phyloP scores from a whole-genome alignment of 2,113 vertebrate genomes.

The Anoura caudifer region DNA sequence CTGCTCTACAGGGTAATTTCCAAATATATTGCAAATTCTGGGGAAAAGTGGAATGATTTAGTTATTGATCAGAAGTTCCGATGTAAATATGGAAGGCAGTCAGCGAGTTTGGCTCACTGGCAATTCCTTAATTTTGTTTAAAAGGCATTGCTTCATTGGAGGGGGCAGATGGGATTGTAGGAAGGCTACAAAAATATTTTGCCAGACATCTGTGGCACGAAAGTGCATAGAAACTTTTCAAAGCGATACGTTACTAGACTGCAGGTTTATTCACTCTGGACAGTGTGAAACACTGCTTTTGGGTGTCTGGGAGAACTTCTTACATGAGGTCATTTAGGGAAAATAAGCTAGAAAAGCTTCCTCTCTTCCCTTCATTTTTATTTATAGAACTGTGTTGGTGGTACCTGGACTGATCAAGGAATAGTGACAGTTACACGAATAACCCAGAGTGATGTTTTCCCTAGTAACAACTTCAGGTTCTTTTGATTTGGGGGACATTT shows the following conservation, averaged over 20 bases:
- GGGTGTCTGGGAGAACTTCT: not conserved
- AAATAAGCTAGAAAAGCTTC: not conserved
- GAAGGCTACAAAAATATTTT: not conserved
- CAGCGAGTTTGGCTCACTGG: not conserved
- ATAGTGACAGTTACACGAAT: not conserved
- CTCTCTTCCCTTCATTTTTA: not conserved
- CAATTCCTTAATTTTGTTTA: not conserved
- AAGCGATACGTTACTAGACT: not conserved
- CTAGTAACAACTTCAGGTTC: not conserved
- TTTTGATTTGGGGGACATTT: not conserved
- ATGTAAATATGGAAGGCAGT: not conserved
- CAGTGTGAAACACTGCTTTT: not conserved
- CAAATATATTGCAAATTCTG: not conserved
- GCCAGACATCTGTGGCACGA: not conserved
- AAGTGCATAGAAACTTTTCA: constrained; percentile 2
- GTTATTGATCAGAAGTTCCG: not conserved
- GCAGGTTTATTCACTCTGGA: not conserved
- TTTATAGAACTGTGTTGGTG: not conserved
- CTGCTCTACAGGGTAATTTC: not conserved
- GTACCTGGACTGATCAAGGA: not conserved
- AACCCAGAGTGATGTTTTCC: not conserved
- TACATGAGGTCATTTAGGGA: not conserved
- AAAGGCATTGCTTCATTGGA: not conserved
- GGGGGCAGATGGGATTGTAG: not conserved
- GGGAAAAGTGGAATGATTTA: not conserved